phyloP scores from a whole-genome alignment of 2,888 invertebrate genomes.

The Piscicola geometra region DNA sequence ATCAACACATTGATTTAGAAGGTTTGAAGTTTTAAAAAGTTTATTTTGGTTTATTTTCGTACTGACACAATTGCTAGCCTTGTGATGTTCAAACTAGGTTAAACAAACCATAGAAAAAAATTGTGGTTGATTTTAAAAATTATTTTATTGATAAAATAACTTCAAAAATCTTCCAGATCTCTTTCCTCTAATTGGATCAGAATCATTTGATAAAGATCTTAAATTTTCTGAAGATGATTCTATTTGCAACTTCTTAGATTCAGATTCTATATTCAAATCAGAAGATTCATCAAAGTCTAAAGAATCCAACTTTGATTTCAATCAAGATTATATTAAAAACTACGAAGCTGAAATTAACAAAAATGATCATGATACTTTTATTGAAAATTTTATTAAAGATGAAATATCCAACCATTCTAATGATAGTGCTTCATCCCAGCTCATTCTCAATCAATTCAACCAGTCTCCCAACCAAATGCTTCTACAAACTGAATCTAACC shows the following conservation, averaged over 20 bases:
- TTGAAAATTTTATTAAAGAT: background rate
- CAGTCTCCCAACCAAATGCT: too few relatives aligned
- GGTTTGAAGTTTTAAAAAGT: too few relatives aligned
- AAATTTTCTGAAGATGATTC: too few relatives aligned
- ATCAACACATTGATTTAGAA: too few relatives aligned
- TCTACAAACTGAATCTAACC: too few relatives aligned
- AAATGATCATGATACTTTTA: background rate
- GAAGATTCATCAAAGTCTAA: background rate
- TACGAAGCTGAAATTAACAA: background rate
- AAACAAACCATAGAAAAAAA: too few relatives aligned
- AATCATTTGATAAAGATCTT: background rate
- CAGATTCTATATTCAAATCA: background rate
- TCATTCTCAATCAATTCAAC: too few relatives aligned
- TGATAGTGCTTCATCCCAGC: background rate
- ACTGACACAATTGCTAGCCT: too few relatives aligned
- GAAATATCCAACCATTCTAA: background rate
- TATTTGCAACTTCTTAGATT: background rate
- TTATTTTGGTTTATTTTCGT: too few relatives aligned
- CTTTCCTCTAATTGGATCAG: constrained; percentile 5
- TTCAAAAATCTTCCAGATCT: background rate
- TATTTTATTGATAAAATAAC: background rate
- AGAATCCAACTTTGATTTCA: background rate
- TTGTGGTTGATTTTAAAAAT: background rate
- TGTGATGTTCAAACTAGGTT: too few relatives aligned
- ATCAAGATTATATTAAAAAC: background rate